Conservation (phyloP, 2,888 invertebrate genomes). For the Junonia oenone region DNA sequence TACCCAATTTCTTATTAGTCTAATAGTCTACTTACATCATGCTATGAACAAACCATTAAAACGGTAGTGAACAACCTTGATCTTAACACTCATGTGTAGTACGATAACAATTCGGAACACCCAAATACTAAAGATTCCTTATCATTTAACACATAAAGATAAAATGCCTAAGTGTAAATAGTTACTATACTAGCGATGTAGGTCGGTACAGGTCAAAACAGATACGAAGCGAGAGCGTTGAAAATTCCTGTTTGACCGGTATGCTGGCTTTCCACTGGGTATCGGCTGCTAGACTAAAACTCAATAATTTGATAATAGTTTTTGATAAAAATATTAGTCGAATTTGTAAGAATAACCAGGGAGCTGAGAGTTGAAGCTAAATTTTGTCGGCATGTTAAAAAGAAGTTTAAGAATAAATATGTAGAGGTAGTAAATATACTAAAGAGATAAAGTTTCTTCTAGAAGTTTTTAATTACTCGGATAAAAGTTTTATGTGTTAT, state of each 20-base stretch:
- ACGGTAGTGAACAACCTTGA: conserved; percentile 1
- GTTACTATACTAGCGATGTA: conserved; percentile 15
- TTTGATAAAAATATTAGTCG: too few species aligned
- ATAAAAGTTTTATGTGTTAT: too few species aligned
- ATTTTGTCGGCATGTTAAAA: too few species aligned
- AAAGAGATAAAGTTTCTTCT: too few species aligned
- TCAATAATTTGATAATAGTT: too few species aligned
- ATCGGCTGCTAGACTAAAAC: too few species aligned
- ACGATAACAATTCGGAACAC: conserved; percentile 14
- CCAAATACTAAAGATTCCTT: conserved; percentile 18
- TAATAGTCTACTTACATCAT: not conserved
- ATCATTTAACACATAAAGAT: conserved; percentile 21
- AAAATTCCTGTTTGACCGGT: not conserved
- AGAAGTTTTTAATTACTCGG: too few species aligned
- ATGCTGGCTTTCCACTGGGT: not conserved
- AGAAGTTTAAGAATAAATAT: too few species aligned
- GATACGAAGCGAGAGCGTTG: conserved; percentile 8
- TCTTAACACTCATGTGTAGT: not conserved
- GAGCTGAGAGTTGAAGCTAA: too few species aligned
- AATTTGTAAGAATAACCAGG: too few species aligned
- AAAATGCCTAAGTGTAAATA: conserved; percentile 21
- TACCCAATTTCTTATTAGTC: not conserved
- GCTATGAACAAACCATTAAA: not conserved
- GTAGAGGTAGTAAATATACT: too few species aligned
- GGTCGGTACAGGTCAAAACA: conserved; percentile 17